Base-by-base conservation (phyloP, 2,888 invertebrate species). In the Idaea straminata region DNA sequence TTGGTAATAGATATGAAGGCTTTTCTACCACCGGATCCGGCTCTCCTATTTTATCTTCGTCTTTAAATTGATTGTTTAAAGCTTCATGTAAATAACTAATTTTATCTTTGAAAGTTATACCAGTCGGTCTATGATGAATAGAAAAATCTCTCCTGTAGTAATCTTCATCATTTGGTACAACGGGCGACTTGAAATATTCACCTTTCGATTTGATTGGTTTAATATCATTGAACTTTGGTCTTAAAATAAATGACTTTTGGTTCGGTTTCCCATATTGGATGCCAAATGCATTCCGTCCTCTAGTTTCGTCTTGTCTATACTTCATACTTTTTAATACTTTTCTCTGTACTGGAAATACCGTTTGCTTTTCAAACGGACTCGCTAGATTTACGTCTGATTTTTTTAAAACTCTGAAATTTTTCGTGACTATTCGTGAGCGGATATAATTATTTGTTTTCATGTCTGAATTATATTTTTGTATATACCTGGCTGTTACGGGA, bases 281-380 rank as follows among this genome's bases (percentile, higher is more conserved):
- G 72, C 64, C 16, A 16, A 66, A 4, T 59, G 58, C 57, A 65
- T 62, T 25, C 67, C 34, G 38, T 5, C 75, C 65, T 77, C 75
- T 62, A 76, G 74, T 1, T 73, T 77, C 0, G 69, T 68, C 16
- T 81, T 62, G 7, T 13, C 13, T 10, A 47, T 47, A 47, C 13
- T 47, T 47, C 47, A 47, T 10, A 47, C 63, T 69, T 15, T 77
- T 73, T 1, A 71, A 66, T 35, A 75, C 66, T 13, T 74, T 65
- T 5, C 74, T 73, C 74, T 78, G 81, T 0, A 80, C 25, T 4
- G 81, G 81, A 66, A 77, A 81, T 25, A 83, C 47, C 63, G 64
- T 82, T 81, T 0, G 74, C 82, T 72, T 83, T 84, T 69, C 72
- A 60, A 81, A 78, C 4, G 80, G 73, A 64, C 80, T 68, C n/a